These are phyloP conservation scores for Girardinus metallicus DNA, from an alignment of 2,797 vertebrate species.

Conservation along the genomic window DNA sequence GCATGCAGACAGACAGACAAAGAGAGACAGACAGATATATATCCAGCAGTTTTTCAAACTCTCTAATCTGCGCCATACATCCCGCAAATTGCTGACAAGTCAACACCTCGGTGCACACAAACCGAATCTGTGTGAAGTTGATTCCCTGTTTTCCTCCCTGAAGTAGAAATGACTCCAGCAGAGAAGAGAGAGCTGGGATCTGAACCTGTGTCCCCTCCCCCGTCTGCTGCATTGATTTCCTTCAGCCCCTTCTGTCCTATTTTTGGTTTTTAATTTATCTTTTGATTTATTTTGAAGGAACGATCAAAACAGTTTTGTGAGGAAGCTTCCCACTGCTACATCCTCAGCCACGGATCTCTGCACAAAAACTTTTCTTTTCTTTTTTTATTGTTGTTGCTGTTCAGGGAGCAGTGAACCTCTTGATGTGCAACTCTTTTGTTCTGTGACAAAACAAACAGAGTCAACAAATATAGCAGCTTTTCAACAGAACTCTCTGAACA, in stretches of 20 bases:
- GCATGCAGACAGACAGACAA: too few species aligned
- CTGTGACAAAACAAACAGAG: conserved; percentile 32
- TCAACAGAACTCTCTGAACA: conserved; percentile 18
- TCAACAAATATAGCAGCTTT: conserved; percentile 28
- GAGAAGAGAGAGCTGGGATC: conserved; percentile 25
- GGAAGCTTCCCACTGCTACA: conserved; percentile 41
- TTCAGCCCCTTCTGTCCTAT: not conserved
- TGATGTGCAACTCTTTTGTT: conserved; percentile 54
- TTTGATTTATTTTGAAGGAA: conserved; percentile 29
- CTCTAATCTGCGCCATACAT: not conserved
- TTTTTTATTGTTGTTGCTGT: conserved; percentile 26
- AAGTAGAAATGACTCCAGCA: conserved; percentile 30
- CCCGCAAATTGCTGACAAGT: conserved; percentile 18
- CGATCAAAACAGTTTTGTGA: conserved; percentile 56
- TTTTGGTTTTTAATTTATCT: conserved; percentile 1
- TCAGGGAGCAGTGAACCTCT: conserved; percentile 33
- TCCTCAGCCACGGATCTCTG: conserved; percentile 37
- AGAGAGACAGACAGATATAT: not conserved
- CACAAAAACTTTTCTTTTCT: conserved; percentile 35
- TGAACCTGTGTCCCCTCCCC: conserved; percentile 8
- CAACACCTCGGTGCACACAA: conserved; percentile 13
- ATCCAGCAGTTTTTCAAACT: conserved; percentile 12
- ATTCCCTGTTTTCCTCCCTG: conserved; percentile 24
- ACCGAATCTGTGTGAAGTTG: conserved; percentile 27
- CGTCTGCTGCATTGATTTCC: not conserved